phyloP scores from a whole-genome alignment of 2,113 vertebrate genomes.

The Odontophorus gujanensis region DNA sequence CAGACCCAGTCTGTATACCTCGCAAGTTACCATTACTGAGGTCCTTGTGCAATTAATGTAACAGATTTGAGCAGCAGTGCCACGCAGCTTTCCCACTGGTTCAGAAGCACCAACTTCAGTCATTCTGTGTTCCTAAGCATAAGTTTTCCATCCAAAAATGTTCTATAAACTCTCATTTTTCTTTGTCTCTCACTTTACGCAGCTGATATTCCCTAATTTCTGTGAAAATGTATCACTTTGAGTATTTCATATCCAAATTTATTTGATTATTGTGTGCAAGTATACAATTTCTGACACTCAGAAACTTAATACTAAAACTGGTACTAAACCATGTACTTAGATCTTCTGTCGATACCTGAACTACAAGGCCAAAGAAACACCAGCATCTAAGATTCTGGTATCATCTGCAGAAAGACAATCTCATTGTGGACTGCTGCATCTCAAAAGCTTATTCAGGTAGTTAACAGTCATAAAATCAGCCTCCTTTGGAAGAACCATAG shows the following conservation, averaged over 20 bases:
- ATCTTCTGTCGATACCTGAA: background rate
- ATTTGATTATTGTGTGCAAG: background rate
- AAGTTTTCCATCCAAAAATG: background rate
- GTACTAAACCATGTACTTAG: background rate
- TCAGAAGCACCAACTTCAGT: background rate
- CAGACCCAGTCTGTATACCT: background rate
- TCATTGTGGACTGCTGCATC: background rate
- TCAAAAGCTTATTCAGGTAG: background rate
- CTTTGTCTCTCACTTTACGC: background rate
- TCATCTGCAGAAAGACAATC: background rate
- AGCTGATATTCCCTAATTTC: background rate
- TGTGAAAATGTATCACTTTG: background rate
- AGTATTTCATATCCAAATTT: background rate
- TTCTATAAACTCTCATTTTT: background rate
- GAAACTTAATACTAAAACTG: background rate
- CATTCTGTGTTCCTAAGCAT: background rate
- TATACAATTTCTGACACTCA: background rate
- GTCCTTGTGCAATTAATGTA: fast-evolving
- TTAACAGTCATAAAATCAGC: background rate
- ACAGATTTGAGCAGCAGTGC: background rate
- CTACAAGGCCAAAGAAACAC: background rate
- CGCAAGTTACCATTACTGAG: fast-evolving
- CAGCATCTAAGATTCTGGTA: background rate
- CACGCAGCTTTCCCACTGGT: too few relatives aligned
- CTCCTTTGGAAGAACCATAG: too few relatives aligned